phyloP scores from a whole-genome alignment of 2,113 vertebrate genomes.

The Sphyrna mokarran region DNA sequence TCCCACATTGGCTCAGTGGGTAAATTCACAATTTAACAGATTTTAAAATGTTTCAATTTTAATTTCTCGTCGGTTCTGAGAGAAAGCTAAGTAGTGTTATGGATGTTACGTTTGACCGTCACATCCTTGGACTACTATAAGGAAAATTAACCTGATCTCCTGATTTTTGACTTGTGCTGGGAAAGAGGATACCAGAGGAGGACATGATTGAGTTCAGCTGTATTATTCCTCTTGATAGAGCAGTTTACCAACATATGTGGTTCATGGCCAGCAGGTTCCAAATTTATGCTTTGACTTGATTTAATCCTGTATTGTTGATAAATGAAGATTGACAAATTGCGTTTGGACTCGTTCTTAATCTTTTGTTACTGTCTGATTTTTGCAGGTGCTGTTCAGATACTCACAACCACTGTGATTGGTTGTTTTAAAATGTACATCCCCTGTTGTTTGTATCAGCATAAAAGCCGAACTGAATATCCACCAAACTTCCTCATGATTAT shows the following conservation, averaged over 20 bases:
- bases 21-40: too few relatives aligned
- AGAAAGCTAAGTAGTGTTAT: too few relatives aligned
- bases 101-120: too few relatives aligned
- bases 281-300: neutral
- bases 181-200: too few relatives aligned
- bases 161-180: too few relatives aligned
- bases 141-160: too few relatives aligned
- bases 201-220: too few relatives aligned
- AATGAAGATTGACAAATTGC: neutral
- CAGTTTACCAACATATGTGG: neutral
- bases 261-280: neutral
- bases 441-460: constrained; percentile 86
- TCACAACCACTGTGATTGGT: constrained; percentile 88
- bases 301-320: neutral
- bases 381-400: constrained; percentile 86
- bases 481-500: constrained; percentile 91
- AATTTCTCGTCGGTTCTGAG: too few relatives aligned
- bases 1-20: too few relatives aligned
- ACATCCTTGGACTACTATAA: too few relatives aligned
- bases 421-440: constrained; percentile 81
- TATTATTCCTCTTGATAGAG: too few relatives aligned
- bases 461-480: constrained; percentile 74
- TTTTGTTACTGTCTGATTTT: neutral
- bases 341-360: neutral
- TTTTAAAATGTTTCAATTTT: too few relatives aligned